Evolutionary conservation across 2,113 vertebrate species (phyloP), one percentile per base, ranked within the genome.

Genomic region (Ictidomys tridecemlineatus): DNA sequence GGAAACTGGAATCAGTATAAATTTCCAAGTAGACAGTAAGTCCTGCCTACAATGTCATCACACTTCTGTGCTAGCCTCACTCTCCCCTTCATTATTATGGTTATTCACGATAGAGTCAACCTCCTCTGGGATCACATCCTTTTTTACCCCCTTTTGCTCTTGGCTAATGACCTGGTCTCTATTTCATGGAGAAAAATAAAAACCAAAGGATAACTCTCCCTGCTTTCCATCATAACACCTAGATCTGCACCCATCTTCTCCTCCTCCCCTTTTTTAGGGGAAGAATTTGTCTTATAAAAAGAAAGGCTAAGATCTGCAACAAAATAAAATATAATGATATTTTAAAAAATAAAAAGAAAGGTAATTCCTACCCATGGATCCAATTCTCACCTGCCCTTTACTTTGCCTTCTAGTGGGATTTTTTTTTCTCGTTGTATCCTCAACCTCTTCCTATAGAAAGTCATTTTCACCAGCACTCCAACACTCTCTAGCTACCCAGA

Each of bases 111-210:
- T 58, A 39, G 28, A 9, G 80, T 42, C 78, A 85, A 16, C 17
- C 32, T 56, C 16, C 48, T 95, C 24, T 42, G 93, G 88, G 42
- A 74, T 37, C 39, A 48, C 24, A 61, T 9, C 13, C 30, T 18
- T n/a, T 80, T 28, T 30, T 8, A 32, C 93, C 9, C 9, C 20
- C 61, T 80, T 67, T 61, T 16, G 17, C 10, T 32, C 26, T 53
- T 77, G 76, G 58, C 65, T 39, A 89, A 89, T 95, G 70, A 73
- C 7, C 3, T 20, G 26, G 48, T 32, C 48, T 90, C 56, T n/a
- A 83, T 73, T 96, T 86, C 48, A 74, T 0, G 34, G 90, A 94
- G 69, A 80, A 92, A 95, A 91, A 92, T 0, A 93, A 63, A 95
- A 91, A 56, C 70, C 26, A 91, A 89, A 78, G 42, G 34, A 18